Evolutionary conservation across 2,113 vertebrate genomes (phyloP).

Genomic region (Panurus biarmicus): DNA sequence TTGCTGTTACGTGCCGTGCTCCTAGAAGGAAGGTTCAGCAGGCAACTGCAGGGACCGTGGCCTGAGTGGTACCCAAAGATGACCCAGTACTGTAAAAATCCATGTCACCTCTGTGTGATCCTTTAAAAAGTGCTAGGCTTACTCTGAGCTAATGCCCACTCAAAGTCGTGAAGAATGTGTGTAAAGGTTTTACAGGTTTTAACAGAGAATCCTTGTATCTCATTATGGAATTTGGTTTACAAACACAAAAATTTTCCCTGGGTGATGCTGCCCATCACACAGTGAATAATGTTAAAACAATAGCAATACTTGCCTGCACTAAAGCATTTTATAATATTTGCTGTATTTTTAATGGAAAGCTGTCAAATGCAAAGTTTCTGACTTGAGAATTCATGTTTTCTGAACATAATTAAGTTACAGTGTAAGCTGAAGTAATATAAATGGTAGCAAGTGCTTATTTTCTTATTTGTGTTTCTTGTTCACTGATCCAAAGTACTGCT

Average conservation of each 20-base stretch:
- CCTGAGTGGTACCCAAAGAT: neutral
- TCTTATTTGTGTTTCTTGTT: neutral
- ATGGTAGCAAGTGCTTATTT: neutral
- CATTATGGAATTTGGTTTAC: neutral
- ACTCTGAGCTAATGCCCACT: rapidly evolving
- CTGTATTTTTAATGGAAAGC: neutral
- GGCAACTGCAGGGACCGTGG: neutral
- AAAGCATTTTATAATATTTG: neutral
- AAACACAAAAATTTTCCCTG: neutral
- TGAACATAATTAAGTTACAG: neutral
- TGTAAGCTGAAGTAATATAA: neutral
- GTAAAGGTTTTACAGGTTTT: neutral
- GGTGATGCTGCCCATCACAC: neutral
- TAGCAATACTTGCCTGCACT: neutral
- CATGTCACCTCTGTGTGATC: rapidly evolving
- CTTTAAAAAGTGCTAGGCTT: neutral
- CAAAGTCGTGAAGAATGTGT: neutral
- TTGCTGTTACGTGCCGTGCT: neutral
- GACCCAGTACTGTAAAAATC: neutral
- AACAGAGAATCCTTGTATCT: neutral
- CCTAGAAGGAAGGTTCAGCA: neutral
- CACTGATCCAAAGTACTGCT: neutral
- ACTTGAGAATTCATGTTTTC: neutral
- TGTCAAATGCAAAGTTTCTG: neutral
- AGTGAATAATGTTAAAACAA: neutral